phyloP scores from a whole-genome alignment of 2,797 vertebrate genomes.

The Gadopsis bispinosus region DNA sequence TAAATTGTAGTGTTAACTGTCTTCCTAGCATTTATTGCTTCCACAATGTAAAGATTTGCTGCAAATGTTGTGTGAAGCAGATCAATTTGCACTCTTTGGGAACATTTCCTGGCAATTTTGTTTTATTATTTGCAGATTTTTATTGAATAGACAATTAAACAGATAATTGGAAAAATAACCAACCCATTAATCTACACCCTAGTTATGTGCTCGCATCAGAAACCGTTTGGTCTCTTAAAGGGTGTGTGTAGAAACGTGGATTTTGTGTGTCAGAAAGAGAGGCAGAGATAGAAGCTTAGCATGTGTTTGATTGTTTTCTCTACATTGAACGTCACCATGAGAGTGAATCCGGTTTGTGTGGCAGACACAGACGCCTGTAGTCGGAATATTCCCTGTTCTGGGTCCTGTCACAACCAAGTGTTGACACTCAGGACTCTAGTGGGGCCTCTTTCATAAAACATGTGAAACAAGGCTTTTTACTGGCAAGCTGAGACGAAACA shows the following conservation, averaged over 20 bases:
- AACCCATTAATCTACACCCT: not conserved
- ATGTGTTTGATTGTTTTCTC: constrained; percentile 38
- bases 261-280: constrained; percentile 1
- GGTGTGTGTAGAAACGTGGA: not conserved
- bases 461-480: constrained; percentile 55
- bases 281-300: not conserved
- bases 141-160: not conserved
- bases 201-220: not conserved
- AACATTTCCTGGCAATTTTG: not conserved
- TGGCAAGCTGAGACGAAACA: constrained; percentile 36
- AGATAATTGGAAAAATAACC: not conserved
- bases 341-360: constrained; percentile 19
- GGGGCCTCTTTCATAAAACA: constrained; percentile 49
- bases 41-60: not conserved
- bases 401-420: constrained; percentile 36
- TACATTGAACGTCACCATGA: constrained; percentile 12
- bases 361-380: constrained; percentile 4
- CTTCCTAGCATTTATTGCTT: not conserved
- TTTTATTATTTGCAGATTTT: not conserved
- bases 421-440: constrained; percentile 48
- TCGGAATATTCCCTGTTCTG: constrained; percentile 36
- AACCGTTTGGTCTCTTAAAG: not conserved
- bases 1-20: not conserved
- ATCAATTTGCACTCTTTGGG: not conserved
- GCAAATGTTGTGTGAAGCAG: not conserved